phyloP scores from a whole-genome alignment of 2,888 invertebrate genomes.

The Sussaba pulchella region DNA sequence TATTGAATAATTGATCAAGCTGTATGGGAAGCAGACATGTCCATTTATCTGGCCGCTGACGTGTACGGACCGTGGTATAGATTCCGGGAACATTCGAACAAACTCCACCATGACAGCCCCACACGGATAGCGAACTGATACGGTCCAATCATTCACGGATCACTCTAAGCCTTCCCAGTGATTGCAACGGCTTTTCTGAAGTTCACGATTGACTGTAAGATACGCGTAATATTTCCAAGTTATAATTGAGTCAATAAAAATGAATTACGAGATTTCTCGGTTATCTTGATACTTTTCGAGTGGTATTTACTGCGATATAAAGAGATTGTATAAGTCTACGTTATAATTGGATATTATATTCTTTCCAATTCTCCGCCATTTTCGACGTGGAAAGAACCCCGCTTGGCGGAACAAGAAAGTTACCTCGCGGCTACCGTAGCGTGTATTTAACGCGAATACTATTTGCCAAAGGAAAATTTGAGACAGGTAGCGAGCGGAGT shows the following conservation, averaged over 20 bases:
- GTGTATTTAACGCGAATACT: conserved; percentile 20
- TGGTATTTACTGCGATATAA: neutral
- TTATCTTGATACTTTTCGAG: neutral
- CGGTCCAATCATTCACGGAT: no score
- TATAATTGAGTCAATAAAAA: neutral
- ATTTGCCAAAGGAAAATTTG: conserved; percentile 37
- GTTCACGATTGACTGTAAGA: no score
- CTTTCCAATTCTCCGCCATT: neutral
- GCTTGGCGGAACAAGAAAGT: conserved; percentile 1
- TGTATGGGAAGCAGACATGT: conserved; percentile 63
- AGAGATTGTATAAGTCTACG: neutral
- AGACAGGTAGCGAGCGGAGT: conserved; percentile 3
- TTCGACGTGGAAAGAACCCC: neutral
- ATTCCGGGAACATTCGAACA: conserved; percentile 28
- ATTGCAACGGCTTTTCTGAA: no score
- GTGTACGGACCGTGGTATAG: conserved; percentile 21
- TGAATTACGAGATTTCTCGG: neutral
- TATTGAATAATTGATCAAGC: conserved; percentile 74
- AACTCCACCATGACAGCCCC: conserved; percentile 23
- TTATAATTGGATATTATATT: neutral
- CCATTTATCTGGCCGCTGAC: conserved; percentile 54
- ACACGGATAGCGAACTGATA: no score
- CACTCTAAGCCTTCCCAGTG: no score
- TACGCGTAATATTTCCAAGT: no score
- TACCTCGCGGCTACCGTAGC: neutral